Conservation (phyloP, 2,113 vertebrate genomes). For the Grus americana region DNA sequence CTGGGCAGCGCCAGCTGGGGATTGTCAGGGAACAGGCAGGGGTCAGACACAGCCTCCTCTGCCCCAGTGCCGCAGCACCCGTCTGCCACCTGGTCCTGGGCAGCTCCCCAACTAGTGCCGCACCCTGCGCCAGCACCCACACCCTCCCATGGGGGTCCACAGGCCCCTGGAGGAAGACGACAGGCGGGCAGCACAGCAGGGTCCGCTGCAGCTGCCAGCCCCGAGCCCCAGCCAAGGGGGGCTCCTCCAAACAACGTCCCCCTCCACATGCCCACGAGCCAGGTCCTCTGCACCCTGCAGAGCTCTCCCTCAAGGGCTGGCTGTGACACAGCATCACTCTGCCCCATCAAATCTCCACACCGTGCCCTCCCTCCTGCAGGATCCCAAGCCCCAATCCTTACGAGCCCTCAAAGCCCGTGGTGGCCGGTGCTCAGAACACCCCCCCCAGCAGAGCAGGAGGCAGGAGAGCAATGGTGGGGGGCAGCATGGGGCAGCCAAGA, state of each 20-base stretch:
- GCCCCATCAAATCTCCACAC: background rate
- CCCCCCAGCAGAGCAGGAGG: background rate
- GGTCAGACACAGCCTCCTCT: background rate
- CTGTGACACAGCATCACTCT: background rate
- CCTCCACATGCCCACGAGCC: background rate
- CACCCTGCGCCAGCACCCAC: background rate
- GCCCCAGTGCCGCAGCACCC: accelerated
- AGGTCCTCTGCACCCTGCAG: background rate
- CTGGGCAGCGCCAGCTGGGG: background rate
- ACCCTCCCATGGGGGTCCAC: accelerated
- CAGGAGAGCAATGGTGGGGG: background rate
- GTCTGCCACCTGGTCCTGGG: background rate
- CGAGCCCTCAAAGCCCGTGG: accelerated
- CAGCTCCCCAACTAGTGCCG: accelerated
- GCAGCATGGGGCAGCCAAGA: background rate
- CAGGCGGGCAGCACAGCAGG: accelerated
- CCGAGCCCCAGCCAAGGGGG: background rate
- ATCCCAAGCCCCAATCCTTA: background rate
- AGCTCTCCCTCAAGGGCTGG: accelerated
- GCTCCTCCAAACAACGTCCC: background rate
- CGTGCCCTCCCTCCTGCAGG: background rate
- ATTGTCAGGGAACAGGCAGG: background rate
- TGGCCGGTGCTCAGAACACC: background rate
- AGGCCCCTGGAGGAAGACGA: background rate
- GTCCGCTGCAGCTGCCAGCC: background rate